Base-by-base conservation (phyloP, 1,140 invertebrate genomes). In the Protaetia brevitarsis region DNA sequence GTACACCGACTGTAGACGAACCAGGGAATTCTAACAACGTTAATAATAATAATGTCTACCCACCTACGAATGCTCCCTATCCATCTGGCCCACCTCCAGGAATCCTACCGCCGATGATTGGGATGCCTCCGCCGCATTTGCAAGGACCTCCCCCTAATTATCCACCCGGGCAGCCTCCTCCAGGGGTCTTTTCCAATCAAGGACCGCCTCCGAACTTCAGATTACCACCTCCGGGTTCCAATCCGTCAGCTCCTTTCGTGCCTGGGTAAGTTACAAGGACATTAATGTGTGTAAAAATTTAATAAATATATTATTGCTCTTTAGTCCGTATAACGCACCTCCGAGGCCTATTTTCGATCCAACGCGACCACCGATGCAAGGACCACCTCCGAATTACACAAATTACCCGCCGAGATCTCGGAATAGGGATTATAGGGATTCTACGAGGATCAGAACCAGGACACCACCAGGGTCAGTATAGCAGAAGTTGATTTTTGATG, bases 1-100 rank as follows among this genome's bases (percentile, higher is more conserved):
- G 86, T 28, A 89, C 88, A 11, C 89, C 88, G 1, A 90, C 88
- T 7, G 84, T 89, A 63, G 86, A 88, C 76, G 85, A 87, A 75
- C 82, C 67, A 65, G 81, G 75, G 75, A 67, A 67, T n/a, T 61
- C 26, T 13, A 79, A 68, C 74, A 72, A 64, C 62, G 41, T n/a
- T n/a, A n/a, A n/a, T n/a, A n/a, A 11, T 3, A 62, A 31, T 10
- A 66, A 27, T 5, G 45, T 56, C 29, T 66, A 62, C 57, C 66
- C 62, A 16, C 27, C 65, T 10, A 26, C 65, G 8, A 60, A 21
- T n/a, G 34, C 58, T 26, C 59, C 21, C 21, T 72, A 67, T 62
- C 51, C 63, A 29, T 64, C 68, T 6, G 71, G 66, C 19, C 70
- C 66, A 13, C 73, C 66, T 10, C 37, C 68, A 13, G 59, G 41